A percentile compares a stretch with the other conserved stretches of the same genome.
phyloP scores from a whole-genome alignment of 1,140 invertebrate genomes.

The Teleopsis dalmanni region DNA sequence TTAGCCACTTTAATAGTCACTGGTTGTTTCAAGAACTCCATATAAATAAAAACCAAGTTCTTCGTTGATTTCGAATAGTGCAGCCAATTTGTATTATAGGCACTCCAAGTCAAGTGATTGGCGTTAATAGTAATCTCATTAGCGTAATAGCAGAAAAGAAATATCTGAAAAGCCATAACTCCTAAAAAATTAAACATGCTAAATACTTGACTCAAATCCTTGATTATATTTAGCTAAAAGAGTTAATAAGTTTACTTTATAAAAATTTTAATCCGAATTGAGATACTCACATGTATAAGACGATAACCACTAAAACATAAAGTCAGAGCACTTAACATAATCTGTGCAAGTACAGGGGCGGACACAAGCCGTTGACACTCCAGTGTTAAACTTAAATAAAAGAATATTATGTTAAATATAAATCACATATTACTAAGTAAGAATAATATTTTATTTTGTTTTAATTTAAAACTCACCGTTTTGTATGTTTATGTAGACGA shows the following conservation, averaged over 20 bases:
- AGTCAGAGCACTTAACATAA: constrained; percentile 31
- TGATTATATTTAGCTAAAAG: constrained; percentile 12
- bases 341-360: constrained; percentile 28
- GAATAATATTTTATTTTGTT: background rate
- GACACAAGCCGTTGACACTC: constrained; percentile 25
- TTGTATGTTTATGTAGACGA: constrained; percentile 18
- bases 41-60: constrained; percentile 24
- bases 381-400: constrained; percentile 16
- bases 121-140: constrained; percentile 33
- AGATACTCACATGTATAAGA: background rate
- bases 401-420: background rate
- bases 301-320: constrained; percentile 36
- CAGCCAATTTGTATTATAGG: constrained; percentile 32
- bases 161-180: constrained; percentile 34
- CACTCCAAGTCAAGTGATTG: constrained; percentile 20
- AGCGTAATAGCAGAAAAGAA: constrained; percentile 31
- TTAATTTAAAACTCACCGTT: constrained; percentile 2
- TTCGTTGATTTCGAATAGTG: constrained; percentile 12
- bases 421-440: background rate
- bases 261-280: background rate
- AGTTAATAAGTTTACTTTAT: background rate
- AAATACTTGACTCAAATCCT: constrained; percentile 25
- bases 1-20: constrained; percentile 25
- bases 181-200: constrained; percentile 28
- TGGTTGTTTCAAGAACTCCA: constrained; percentile 32